A percentile compares a stretch with the other conserved stretches of the same genome.
Conservation (phyloP, 1,140 invertebrate genomes). For the Drosophila mojavensis region DNA sequence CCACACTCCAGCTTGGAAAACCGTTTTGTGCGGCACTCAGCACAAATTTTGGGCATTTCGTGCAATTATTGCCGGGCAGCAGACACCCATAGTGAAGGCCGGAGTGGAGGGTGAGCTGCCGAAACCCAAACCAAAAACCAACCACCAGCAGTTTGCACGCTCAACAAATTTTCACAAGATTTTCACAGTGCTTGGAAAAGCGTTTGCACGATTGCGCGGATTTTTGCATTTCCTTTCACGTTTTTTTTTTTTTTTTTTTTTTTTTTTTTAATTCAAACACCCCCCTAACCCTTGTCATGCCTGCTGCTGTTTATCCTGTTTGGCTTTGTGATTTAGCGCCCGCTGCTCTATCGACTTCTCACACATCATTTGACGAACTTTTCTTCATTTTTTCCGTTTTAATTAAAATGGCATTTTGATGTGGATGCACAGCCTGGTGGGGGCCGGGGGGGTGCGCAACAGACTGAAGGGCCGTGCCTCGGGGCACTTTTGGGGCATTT, state of each 20-base stretch:
- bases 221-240: conserved; percentile 50
- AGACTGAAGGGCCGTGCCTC: conserved; percentile 63
- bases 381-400: conserved; percentile 33
- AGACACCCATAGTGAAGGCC: not conserved
- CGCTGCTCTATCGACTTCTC: conserved; percentile 75
- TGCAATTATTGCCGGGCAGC: conserved; percentile 73
- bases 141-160: conserved; percentile 65
- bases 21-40: conserved; percentile 69
- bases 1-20: not conserved
- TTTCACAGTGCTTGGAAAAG: conserved; percentile 56
- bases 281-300: conserved; percentile 29
- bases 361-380: conserved; percentile 72
- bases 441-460: not conserved
- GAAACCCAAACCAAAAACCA: conserved; percentile 34
- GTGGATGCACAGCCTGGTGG: conserved; percentile 10
- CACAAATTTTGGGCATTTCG: conserved; percentile 73
- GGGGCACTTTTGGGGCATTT: conserved; percentile 65
- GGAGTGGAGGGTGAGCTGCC: not conserved
- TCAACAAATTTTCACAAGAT: conserved; percentile 82
- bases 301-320: conserved; percentile 51
- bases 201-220: conserved; percentile 51
- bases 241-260: conserved; percentile 10
- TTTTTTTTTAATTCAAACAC: conserved; percentile 40
- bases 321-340: conserved; percentile 73
- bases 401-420: conserved; percentile 78